Base-by-base conservation (phyloP, 2,888 invertebrate genomes). In the Thera britannica region DNA sequence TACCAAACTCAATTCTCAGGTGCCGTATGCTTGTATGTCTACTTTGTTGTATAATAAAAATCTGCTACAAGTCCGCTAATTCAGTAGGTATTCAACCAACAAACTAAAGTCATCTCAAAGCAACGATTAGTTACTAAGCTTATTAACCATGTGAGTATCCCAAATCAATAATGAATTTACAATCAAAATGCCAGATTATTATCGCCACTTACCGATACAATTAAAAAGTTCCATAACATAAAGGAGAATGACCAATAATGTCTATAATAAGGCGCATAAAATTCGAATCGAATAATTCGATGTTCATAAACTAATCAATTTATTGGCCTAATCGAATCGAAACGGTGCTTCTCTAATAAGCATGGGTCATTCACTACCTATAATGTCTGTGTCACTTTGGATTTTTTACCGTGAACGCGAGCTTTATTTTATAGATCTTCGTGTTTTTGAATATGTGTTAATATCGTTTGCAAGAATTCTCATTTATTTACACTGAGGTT, bases 301-400 rank as follows among this genome's bases (percentile, higher is more conserved):
- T 55, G 58, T 48, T 57, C 70, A 54, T 67, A 66, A 66, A 70
- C 54, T 23, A 63, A 70, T 70, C 63, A 55, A 67, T 70, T 66
- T 66, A 67, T 66, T 54, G 44, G 36, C 55, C 41, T 64, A 67
- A 70, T 70, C 70, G 63, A 60, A 66, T 66, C 65, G 23, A 62
- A 58, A 56, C 49, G 64, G n/a, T 46, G 52, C 12, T 46, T 61
- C 11, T 12, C 6, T 58, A 55, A 56, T 65, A 65, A 61, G 57
- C 52, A 9, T 61, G 49, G 60, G 11, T 60, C 55, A 58, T 63
- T 63, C 49, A 62, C 52, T 51, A 63, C 44, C n/a, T 44, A 36
- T 11, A 23, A 61, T 34, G 46, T 46, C 36, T 56, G 11, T 56
- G 44, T 41, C 12, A 41, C 56, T 56, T 12, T n/a, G 3, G 4